Evolutionary conservation across 2,797 vertebrate species (phyloP).

Genomic region (Gila robusta): DNA sequence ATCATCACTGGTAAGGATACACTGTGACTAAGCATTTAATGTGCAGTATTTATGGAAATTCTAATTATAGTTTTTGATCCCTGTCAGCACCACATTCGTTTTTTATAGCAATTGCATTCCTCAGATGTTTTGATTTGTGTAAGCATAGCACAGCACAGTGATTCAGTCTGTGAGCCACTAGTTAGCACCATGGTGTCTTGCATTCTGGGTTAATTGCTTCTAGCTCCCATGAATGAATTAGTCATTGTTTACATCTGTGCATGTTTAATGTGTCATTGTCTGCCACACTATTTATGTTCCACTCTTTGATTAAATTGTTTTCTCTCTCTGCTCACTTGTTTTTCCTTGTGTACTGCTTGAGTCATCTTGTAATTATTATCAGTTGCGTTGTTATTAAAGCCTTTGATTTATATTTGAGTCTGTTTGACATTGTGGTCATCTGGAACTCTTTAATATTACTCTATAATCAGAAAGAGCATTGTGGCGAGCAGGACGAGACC

Average conservation of each 20-base stretch:
- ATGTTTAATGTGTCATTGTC: background rate
- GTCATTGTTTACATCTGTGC: background rate
- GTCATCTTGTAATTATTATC: background rate
- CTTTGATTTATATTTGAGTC: background rate
- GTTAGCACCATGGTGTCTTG: background rate
- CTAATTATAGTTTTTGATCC: background rate
- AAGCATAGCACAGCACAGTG: background rate
- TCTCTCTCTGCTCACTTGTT: background rate
- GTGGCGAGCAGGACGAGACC: no score
- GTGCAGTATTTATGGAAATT: background rate
- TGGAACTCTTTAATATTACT: background rate
- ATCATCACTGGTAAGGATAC: conserved; percentile 13
- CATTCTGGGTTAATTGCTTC: background rate
- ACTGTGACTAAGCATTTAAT: background rate
- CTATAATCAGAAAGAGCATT: background rate
- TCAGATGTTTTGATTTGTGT: background rate
- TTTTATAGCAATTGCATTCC: background rate
- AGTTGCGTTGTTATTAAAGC: background rate
- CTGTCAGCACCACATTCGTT: background rate
- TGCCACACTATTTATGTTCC: background rate
- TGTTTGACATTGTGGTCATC: background rate
- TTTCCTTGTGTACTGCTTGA: background rate
- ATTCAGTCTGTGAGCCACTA: conserved; percentile 2
- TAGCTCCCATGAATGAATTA: background rate
- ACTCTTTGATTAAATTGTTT: background rate